Base-by-base conservation (phyloP, 2,797 vertebrate species). In the Lemur catta region DNA sequence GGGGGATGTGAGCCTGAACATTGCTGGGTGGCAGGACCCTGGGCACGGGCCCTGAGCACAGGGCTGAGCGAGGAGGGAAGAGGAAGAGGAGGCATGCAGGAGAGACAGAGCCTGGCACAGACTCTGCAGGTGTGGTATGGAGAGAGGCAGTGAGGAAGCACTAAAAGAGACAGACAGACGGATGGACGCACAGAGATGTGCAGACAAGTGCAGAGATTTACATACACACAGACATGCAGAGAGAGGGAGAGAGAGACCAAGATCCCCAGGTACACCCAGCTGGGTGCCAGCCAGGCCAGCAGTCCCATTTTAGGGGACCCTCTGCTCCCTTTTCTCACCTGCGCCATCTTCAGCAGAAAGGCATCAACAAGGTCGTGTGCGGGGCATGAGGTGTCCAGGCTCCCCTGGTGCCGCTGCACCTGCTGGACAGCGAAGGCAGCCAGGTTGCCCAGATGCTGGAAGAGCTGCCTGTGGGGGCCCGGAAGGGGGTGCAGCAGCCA, bases 311-410 rank as follows among this genome's bases (percentile, higher is more conserved):
- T 2, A 86, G n/a, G 28, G 43, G 18, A 20, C 11, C n/a, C 57
- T 33, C n/a, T 41, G 15, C 2, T 5, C 35, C 43, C 50, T 76
- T 52, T 18, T 26, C 82, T 1, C 95, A 99, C 99, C 98, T 98
- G 98, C 35, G 97, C 95, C 96, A 99, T 99, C 98, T 99, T 98
- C 10, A 98, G 89, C 33, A 99, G 98, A 98, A 99, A 99, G 93
- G 97, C 97, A 43, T 99, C 99, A 0, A 99, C 99, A 41, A 99
- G 98, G 55, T 99, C 98, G 0, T 94, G 96, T 1, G 98, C 98
- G 0, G 97, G 97, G 20, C 86, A 94, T 0, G 93, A 75, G 59
- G 84, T 0, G 7, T 96, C 96, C 38, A 94, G 85, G 15, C 7
- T 79, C 4, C 55, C 78, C n/a, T 15, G 90, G 72, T 97, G 98